A percentile compares a stretch with the other conserved stretches of the same genome.
Conservation (phyloP, 2,797 vertebrate genomes). For the Chaetophractus vellerosus region DNA sequence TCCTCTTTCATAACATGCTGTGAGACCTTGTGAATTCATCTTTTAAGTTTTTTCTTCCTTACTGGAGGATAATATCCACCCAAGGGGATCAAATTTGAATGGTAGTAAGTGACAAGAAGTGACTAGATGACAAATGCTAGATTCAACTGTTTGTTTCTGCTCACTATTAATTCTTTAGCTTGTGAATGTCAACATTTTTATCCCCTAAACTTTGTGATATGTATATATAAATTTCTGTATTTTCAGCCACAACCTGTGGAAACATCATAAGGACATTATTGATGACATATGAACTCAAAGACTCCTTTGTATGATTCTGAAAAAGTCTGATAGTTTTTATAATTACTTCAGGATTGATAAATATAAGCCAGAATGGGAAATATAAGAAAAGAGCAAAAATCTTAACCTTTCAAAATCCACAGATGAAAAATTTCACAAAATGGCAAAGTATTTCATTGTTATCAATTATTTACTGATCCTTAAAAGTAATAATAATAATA, state of each 20-base stretch:
- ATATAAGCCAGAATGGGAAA: conserved; percentile 51
- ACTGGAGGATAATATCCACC: not conserved
- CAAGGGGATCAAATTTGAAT: conserved; percentile 31
- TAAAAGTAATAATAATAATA: conserved; percentile 72
- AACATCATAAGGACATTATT: conserved; percentile 44
- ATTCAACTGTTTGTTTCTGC: not conserved
- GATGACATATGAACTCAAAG: not conserved
- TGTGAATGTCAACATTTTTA: not conserved
- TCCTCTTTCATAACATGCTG: not conserved
- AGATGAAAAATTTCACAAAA: conserved; percentile 21
- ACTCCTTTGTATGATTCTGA: not conserved
- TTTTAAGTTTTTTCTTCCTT: not conserved
- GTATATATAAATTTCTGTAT: not conserved
- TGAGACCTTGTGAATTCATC: conserved; percentile 1
- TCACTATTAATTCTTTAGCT: not conserved
- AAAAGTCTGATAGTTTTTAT: not conserved
- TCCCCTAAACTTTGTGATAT: not conserved
- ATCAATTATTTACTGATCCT: conserved; percentile 75
- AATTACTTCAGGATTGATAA: not conserved
- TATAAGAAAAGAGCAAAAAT: conserved; percentile 21
- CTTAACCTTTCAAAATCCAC: conserved; percentile 71
- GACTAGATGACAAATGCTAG: not conserved
- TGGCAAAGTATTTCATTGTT: conserved; percentile 56
- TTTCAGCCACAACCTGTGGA: not conserved
- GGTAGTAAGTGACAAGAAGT: not conserved